Base-by-base conservation (phyloP, 2,888 invertebrate species). In the Aradus depressus region DNA sequence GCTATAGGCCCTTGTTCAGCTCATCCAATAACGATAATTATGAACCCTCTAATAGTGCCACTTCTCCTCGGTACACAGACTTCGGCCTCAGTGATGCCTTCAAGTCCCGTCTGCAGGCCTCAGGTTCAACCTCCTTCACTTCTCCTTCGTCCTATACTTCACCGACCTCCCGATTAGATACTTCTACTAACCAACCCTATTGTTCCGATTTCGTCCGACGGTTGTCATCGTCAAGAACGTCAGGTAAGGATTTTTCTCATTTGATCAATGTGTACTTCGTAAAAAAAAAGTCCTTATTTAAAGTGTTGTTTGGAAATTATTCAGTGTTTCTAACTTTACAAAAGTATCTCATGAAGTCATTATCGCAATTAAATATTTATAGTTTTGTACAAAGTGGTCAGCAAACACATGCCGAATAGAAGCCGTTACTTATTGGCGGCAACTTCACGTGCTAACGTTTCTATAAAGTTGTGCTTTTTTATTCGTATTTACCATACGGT, bases 151-250 rank as follows among this genome's bases (percentile, higher is more conserved):
- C 49, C 16, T 45, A 28, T 26, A 23, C 34, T 18, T 51, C 51
- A 12, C 50, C 50, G 23, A 44, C 28, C 4, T 28, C 26, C 5
- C n/a, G 28, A 4, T 31, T 31, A 12, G 31, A 26, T 2, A 34
- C 19, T 41, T 41, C 41, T 19, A 18, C 50, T 2, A 47, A 52
- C 25, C 38, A 47, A 28, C 56, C 58, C n/a, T 58, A 51, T 37
- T 51, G 51, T 25, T 58, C 58, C 16, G 58, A 58, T 32, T 58
- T 58, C 48, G 45, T 53, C 4, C 44, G 56, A 16, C 50, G 51
- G 44, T 34, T 57, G 14, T 50, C 57, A 18, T n/a, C n/a, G n/a
- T 48, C 50, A 1, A 43, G 39, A 16, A 50, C 23, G 16, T 21
- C 42, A 43, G 43, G 43, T 35, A 50, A 23, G 37, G 37, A 5